Base-by-base conservation (phyloP, 2,888 invertebrate species). In the Portevinia maculata region DNA sequence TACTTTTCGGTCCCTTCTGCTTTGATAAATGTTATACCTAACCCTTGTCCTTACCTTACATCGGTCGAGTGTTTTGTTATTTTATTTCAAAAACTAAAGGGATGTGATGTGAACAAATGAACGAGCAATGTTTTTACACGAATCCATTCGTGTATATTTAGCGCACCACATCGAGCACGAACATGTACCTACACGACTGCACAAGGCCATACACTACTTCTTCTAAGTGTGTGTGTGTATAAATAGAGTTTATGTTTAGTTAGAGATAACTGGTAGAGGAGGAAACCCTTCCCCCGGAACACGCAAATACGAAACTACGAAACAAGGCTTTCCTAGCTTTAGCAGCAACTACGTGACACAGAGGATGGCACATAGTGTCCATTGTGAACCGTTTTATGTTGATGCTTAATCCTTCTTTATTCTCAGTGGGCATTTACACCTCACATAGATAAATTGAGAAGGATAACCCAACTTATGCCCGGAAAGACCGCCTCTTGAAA, bases 351-450 rank as follows among this genome's bases (percentile, higher is more conserved):
- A 15, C 13, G 32, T 34, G 37, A 28, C 24, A 15, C 53, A 39
- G 73, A 53, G 59, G 53, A 17, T 24, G 44, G 44, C 9, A 60
- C 46, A 30, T 6, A 62, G 15, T 41, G 28, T 52, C 53, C 55
- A 64, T 62, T 48, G 59, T 21, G 50, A 37, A 37, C 50, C 60
- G 62, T 44, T 79, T 79, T 79, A 79, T 79, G 74, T 57, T 69
- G 79, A 60, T 74, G 57, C 81, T 57, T 70, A 57, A 81, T 81
- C 69, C 81, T 73, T 57, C 64, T 59, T 75, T 81, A 53, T 52
- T 57, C 70, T 60, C 75, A 60, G 75, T 81, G 69, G 57, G 64
- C 65, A 70, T 81, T 75, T 81, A 75, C 81, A 81, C 81, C 81
- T 81, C 75, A 57, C 57, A 70, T 81, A 81, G 81, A 81, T 81